Percentiles rank a stretch among this genome's conserved stretches.
Evolutionary conservation across 2,888 invertebrate species (phyloP).

Genomic region (Spisula solida): DNA sequence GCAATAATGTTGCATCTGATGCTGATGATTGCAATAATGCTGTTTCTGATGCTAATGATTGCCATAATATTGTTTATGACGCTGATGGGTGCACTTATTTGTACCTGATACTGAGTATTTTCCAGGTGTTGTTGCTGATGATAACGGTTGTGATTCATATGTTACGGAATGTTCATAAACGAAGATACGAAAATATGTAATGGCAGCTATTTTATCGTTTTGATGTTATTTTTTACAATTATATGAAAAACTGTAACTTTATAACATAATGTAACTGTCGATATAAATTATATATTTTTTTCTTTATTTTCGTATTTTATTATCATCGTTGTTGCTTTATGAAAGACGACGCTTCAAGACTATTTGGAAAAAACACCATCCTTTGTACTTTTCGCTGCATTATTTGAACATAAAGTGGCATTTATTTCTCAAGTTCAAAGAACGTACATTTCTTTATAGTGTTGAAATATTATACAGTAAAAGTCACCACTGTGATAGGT

Average conservation of each 20-base stretch:
- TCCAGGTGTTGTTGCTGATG: not conserved
- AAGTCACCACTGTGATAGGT: not conserved
- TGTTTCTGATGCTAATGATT: no score
- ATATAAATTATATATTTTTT: not conserved
- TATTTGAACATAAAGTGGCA: not conserved
- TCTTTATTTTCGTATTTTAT: not conserved
- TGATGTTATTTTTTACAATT: conserved; percentile 2
- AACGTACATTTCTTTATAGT: not conserved
- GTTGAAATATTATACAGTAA: conserved; percentile 1
- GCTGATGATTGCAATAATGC: no score
- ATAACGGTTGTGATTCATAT: not conserved
- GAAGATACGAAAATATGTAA: not conserved
- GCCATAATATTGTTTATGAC: not conserved
- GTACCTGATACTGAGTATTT: not conserved
- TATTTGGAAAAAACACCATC: not conserved
- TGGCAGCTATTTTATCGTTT: not conserved
- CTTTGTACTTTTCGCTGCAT: not conserved
- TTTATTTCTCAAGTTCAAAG: conserved; percentile 1
- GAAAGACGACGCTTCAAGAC: not conserved
- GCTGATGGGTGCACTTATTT: not conserved
- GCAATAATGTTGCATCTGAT: no score
- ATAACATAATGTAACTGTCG: not conserved
- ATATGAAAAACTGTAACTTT: not conserved
- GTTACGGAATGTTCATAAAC: not conserved
- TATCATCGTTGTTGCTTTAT: not conserved